Percentiles rank a stretch among this genome's conserved stretches.
Conservation (phyloP, 2,888 invertebrate species). For the Cantharis nigra region DNA sequence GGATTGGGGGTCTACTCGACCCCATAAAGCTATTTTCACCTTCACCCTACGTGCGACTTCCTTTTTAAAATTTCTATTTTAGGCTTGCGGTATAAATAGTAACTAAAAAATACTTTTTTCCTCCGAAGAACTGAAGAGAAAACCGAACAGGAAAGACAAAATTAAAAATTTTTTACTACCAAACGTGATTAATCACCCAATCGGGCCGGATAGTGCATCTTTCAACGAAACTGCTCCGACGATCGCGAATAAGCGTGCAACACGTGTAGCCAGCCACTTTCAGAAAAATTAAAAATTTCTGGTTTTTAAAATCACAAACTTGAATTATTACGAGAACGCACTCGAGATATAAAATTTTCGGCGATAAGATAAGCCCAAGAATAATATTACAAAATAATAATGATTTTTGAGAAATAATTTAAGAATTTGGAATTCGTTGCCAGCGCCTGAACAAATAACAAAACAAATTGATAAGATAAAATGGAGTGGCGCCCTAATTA, state of each 20-base stretch:
- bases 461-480: not conserved
- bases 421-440: not conserved
- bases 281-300: not conserved
- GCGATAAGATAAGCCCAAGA: not conserved
- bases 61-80: not conserved
- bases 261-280: too few relatives aligned
- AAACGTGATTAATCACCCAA: not conserved
- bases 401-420: not conserved
- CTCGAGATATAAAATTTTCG: not conserved
- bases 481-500: not conserved
- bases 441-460: not conserved
- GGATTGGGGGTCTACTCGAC: not conserved
- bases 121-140: too few relatives aligned
- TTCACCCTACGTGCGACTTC: not conserved
- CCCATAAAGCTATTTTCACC: not conserved
- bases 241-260: not conserved
- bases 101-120: too few relatives aligned
- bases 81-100: not conserved
- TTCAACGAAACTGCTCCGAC: not conserved
- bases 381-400: not conserved
- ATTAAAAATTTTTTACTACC: not conserved
- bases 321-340: not conserved
- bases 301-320: not conserved
- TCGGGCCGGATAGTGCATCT: not conserved
- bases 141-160: not conserved